Evolutionary conservation across 2,797 vertebrate genomes (phyloP), one percentile per base, ranked within the genome.

Genomic region (Todus mexicanus): DNA sequence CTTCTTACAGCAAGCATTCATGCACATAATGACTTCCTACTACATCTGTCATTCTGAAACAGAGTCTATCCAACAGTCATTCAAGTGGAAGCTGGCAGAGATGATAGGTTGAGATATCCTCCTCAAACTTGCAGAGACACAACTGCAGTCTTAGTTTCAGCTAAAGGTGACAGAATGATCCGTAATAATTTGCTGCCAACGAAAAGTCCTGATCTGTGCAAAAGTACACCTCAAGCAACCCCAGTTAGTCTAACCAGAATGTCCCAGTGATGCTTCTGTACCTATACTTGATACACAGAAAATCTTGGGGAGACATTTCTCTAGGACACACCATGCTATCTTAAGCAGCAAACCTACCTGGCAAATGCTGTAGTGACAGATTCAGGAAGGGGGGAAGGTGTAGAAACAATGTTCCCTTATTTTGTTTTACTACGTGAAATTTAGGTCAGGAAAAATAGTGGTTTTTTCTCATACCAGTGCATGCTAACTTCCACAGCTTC

Each of bases 391-490:
- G 26, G 4, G 20, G 12, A 20, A 72, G 31, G 11, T 43, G 17
- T 40, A 70, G 38, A 72, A 89, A 73, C 0, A 1, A 51, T 53
- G 27, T 9, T 76, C 17, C 15, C 51, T 73, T 48, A 25, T 43
- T 65, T 80, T 10, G 71, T 80, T 92, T 79, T 65, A n/a, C 22
- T 19, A 21, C 17, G 22, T 12, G 20, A 70, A 77, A 77, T 53
- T 70, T 47, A 74, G 22, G n/a, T 77, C 15, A 69, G 73, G 65
- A 72, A 68, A 83, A 68, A n/a, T 4, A 31, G 12, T 25, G 11
- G 0, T 0, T 20, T 40, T 78, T 56, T 48, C 7, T 15, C 17
- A 33, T 10, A 27, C 2, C 7, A 65, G 31, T 38, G 2, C 3
- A 1, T 27, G 7, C 15, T 76, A 22, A 65, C 5, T 51, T 64